Conservation (phyloP, 2,113 vertebrate genomes). For the Paedocypris sp. region DNA sequence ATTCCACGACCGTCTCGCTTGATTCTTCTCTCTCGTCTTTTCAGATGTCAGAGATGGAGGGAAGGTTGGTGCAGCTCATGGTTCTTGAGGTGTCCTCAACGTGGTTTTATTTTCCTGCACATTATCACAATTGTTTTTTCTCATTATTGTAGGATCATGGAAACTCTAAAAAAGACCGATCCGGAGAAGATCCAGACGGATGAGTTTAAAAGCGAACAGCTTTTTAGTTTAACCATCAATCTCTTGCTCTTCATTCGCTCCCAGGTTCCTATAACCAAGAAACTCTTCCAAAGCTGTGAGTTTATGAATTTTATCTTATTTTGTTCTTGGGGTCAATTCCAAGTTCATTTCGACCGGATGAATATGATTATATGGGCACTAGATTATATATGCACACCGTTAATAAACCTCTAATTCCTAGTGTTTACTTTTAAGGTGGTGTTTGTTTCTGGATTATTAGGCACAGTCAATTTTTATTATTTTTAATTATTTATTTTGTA, state of each 20-base stretch:
- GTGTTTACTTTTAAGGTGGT: too few species aligned
- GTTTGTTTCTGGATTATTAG: too few species aligned
- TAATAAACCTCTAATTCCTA: too few species aligned
- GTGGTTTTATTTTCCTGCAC: background rate
- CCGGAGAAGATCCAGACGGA: conserved; percentile 54
- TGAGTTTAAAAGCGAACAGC: conserved; percentile 57
- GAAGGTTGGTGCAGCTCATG: conserved; percentile 31
- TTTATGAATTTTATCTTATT: background rate
- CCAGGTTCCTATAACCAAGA: conserved; percentile 59
- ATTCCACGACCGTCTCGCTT: background rate
- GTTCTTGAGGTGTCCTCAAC: background rate
- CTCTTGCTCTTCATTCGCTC: conserved; percentile 56
- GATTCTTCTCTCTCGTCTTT: background rate
- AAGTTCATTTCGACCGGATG: too few species aligned
- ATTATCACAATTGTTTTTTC: background rate
- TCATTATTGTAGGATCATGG: conserved; percentile 25
- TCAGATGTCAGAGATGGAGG: conserved; percentile 41
- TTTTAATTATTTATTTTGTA: too few species aligned
- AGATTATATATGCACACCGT: too few species aligned
- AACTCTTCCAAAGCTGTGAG: conserved; percentile 59
- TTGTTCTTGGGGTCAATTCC: background rate
- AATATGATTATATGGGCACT: too few species aligned
- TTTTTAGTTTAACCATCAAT: conserved; percentile 53
- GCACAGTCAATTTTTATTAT: too few species aligned
- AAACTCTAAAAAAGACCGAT: conserved; percentile 48